Conservation (phyloP, 2,113 vertebrate species). For the Notarius quadriscutis region DNA sequence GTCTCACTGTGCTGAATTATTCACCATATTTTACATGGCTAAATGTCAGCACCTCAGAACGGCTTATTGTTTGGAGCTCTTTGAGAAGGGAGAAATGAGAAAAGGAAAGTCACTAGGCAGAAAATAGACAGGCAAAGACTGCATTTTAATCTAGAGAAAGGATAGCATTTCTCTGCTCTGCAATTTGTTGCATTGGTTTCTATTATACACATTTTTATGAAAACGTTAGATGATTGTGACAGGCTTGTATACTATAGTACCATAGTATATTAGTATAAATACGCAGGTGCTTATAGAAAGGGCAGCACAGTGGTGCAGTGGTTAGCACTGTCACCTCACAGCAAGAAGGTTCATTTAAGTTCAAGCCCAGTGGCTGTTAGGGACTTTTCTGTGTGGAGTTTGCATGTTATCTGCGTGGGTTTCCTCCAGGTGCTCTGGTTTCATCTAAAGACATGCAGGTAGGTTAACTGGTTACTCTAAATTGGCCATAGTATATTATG, state of each 20-base stretch:
- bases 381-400: too few relatives aligned
- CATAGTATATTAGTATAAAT: neutral
- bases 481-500: too few relatives aligned
- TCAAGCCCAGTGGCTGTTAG: too few relatives aligned
- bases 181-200: neutral
- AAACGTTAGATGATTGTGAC: neutral
- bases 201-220: neutral
- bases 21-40: slow-evolving; percentile 66
- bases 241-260: neutral
- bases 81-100: slow-evolving; percentile 30
- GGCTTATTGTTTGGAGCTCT: slow-evolving; percentile 30
- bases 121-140: slow-evolving; percentile 48
- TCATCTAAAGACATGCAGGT: too few relatives aligned
- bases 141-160: slow-evolving; percentile 31
- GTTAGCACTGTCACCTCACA: too few relatives aligned
- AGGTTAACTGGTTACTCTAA: too few relatives aligned
- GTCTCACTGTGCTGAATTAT: slow-evolving; percentile 68
- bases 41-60: slow-evolving; percentile 71
- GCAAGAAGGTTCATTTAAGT: too few relatives aligned
- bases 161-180: slow-evolving; percentile 45
- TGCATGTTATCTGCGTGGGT: too few relatives aligned
- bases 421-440: too few relatives aligned
- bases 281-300: neutral
- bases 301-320: too few relatives aligned
- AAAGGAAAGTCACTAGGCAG: slow-evolving; percentile 38